Conservation (phyloP, 2,113 vertebrate genomes). For the Addax nasomaculatus region DNA sequence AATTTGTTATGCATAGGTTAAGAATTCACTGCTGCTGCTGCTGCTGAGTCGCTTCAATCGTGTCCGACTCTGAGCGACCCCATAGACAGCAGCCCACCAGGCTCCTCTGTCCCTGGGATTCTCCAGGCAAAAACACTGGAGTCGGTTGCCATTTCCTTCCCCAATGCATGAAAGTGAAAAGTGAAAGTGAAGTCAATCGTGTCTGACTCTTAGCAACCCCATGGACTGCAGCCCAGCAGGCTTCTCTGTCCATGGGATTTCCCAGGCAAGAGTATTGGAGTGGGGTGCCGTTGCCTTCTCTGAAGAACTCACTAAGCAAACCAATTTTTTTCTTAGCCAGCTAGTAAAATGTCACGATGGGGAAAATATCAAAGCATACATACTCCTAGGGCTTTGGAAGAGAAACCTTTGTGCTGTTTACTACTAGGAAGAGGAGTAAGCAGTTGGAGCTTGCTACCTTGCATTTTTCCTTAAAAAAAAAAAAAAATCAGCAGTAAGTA, state of each 20-base stretch:
- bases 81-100: too few relatives aligned
- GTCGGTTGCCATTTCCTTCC: too few relatives aligned
- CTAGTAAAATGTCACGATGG: constrained; percentile 4
- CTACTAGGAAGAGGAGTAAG: neutral
- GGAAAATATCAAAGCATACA: constrained; percentile 45
- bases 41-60: too few relatives aligned
- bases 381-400: neutral
- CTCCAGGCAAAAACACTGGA: too few relatives aligned
- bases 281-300: neutral
- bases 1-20: neutral
- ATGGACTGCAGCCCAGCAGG: too few relatives aligned
- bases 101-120: too few relatives aligned
- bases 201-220: too few relatives aligned
- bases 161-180: too few relatives aligned
- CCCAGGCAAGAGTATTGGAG: too few relatives aligned
- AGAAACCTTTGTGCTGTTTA: constrained; percentile 49
- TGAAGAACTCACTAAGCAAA: neutral
- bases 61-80: too few relatives aligned
- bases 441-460: constrained; percentile 26
- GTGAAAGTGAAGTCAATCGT: too few relatives aligned
- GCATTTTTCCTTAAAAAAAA: constrained; percentile 43
- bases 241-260: too few relatives aligned
- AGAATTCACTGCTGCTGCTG: neutral
- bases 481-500: constrained; percentile 68
- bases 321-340: neutral